Evolutionary conservation across 1,140 invertebrate genomes (phyloP).

Genomic region (Caerostris extrusa): DNA sequence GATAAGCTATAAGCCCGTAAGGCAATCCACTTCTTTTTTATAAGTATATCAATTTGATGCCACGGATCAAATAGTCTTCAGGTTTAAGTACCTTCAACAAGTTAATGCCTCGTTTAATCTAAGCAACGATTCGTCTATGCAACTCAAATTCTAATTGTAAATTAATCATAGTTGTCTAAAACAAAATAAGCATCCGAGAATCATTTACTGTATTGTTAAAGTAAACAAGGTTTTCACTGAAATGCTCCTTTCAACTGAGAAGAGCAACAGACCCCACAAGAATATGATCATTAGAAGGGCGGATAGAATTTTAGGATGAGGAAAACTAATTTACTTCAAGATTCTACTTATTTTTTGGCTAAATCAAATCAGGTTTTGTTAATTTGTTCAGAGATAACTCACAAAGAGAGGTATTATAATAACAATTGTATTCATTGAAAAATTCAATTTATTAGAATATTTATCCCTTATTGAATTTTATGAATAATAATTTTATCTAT

Average conservation of each 20-base stretch:
- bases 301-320: neutral
- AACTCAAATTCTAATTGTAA: neutral
- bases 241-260: neutral
- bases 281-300: neutral
- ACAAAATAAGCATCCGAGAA: slow-evolving; percentile 14
- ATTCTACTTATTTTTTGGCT: neutral
- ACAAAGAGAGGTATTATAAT: neutral
- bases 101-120: slow-evolving; percentile 42
- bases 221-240: slow-evolving; percentile 20
- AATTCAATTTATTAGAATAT: too few species aligned
- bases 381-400: neutral
- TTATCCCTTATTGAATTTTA: too few species aligned
- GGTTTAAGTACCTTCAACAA: slow-evolving; percentile 18
- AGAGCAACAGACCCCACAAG: neutral
- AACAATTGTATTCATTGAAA: too few species aligned
- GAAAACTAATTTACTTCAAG: neutral
- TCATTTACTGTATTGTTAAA: neutral
- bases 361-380: neutral
- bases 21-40: slow-evolving; percentile 38
- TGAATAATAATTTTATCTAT: too few species aligned
- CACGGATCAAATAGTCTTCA: slow-evolving; percentile 26
- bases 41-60: slow-evolving; percentile 19
- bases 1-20: slow-evolving; percentile 47
- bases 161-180: slow-evolving; percentile 35
- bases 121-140: neutral